phyloP scores from a whole-genome alignment of 1,140 invertebrate species.

The Mylabris phalerata region DNA sequence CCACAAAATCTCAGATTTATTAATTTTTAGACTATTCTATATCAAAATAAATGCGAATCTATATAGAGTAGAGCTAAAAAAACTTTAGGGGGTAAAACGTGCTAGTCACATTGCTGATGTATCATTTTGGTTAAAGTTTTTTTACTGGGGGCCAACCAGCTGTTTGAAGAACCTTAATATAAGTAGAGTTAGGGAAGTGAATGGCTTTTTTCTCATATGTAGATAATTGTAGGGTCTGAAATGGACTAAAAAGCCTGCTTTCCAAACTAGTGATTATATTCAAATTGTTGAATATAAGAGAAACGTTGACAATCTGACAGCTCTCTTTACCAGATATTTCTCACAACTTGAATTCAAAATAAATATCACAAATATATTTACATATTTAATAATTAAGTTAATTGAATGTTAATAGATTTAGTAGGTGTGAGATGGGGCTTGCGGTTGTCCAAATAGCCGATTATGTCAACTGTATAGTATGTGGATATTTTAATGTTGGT shows the following conservation, averaged over 20 bases:
- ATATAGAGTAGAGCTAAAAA: no score
- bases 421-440: no score
- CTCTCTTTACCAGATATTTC: no score
- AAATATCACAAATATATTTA: no score
- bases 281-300: neutral
- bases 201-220: constrained; percentile 3
- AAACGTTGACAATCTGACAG: constrained; percentile 7
- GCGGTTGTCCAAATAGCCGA: neutral
- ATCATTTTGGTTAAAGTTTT: constrained; percentile 21
- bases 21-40: no score
- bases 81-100: constrained; percentile 19
- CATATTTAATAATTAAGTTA: no score
- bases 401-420: no score
- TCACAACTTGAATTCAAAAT: no score
- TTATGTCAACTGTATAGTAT: no score
- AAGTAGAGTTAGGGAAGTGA: neutral
- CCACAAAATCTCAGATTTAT: no score
- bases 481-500: no score
- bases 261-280: constrained; percentile 19
- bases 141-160: constrained; percentile 11
- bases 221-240: constrained; percentile 15
- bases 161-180: constrained; percentile 3
- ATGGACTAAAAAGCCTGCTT: constrained; percentile 22
- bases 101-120: constrained; percentile 27
- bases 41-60: no score